Evolutionary conservation across 2,113 vertebrate genomes (phyloP).

Genomic region (Octodon degus): DNA sequence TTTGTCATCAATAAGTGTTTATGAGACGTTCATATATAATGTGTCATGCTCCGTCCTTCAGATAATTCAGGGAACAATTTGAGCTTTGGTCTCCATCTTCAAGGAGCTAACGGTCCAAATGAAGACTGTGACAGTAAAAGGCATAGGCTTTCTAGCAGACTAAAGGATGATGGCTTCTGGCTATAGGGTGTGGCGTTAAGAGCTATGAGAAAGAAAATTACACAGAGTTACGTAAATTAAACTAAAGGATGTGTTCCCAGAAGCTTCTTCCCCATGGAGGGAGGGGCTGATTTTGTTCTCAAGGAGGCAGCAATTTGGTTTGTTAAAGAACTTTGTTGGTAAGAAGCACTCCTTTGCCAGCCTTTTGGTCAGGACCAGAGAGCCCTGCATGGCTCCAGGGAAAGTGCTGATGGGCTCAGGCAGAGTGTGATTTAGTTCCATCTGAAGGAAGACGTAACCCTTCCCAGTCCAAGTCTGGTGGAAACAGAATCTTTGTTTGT

Average conservation of each 20-base stretch:
- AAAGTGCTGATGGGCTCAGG: not conserved
- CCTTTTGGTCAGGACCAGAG: not conserved
- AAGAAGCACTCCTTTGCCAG: not conserved
- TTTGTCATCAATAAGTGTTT: not conserved
- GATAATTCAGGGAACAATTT: not conserved
- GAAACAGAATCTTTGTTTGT: not conserved
- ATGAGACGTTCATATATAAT: not conserved
- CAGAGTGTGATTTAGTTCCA: not conserved
- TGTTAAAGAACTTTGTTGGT: not conserved
- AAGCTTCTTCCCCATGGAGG: not conserved
- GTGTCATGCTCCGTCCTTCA: not conserved
- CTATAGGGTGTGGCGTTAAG: not conserved
- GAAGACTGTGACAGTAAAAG: not conserved
- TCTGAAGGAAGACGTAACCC: not conserved
- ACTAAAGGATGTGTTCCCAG: not conserved
- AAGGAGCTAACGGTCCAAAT: not conserved
- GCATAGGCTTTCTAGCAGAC: not conserved
- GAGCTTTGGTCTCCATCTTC: not conserved
- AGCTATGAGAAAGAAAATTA: not conserved
- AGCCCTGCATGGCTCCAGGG: not conserved
- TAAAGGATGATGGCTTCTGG: not conserved
- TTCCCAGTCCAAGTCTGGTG: not conserved
- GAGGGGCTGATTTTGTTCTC: not conserved
- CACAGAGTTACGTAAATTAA: not conserved
- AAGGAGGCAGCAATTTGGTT: not conserved